Base-by-base conservation (phyloP, 1,140 invertebrate species). In the Lithobius niger region DNA sequence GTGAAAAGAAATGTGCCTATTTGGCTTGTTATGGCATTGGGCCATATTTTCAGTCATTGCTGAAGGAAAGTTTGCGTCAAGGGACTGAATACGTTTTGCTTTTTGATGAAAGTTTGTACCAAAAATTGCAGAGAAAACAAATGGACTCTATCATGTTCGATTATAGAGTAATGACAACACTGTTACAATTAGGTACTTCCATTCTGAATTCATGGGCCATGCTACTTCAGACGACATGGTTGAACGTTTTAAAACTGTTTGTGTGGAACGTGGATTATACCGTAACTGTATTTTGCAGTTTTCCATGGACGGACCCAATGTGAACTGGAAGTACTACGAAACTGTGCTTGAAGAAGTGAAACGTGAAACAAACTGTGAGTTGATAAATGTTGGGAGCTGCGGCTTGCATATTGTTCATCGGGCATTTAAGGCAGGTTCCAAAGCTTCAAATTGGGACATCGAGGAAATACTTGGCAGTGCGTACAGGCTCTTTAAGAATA, bases 1-100 rank as follows among this genome's bases (percentile, higher is more conserved):
- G 43, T 45, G 43, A 45, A 45, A 45, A 19, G 43, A 45, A 45
- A 21, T 45, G 43, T 45, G 43, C 18, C 16, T 45, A 45, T 21
- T 18, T 45, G 22, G 16, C 16, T 21, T 21, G 22, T 21, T 45
- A 18, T 45, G 19, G 43, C 22, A 6, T 45, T 18, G 43, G 43
- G 6, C 43, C 43, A 18, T 45, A 45, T 45, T 45, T 45, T 45
- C 43, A 45, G 22, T 18, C 43, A 45, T 21, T 45, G 16, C 43
- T 45, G 16, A 13, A 18, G 4, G 43, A 45, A 10, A 21, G 4
- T 45, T 45, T 16, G 16, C 16, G 22, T 18, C 16, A 19, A 18
- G 43, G 6, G 4, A 21, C 16, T 4, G 6, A 10, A 18, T 45
- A 18, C 22, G 22, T 21, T 13, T 19, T 45, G 16, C 4, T 45